Evolutionary conservation across 1,140 invertebrate species (phyloP).

Genomic region (Drosophila dunni): DNA sequence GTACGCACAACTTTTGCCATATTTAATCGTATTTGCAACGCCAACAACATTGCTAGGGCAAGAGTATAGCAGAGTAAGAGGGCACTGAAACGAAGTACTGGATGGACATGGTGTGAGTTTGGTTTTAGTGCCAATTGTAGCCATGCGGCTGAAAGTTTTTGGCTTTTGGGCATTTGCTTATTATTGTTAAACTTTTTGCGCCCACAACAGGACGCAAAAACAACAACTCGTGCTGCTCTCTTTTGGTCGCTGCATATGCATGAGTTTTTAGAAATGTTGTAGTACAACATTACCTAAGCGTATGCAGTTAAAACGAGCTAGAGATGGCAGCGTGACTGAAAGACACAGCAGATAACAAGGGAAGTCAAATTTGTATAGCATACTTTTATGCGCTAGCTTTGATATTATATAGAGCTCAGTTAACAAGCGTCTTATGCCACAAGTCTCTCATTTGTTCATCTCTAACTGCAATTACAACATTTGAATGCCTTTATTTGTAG

Average conservation of each 20-base stretch:
- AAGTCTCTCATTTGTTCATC: constrained; percentile 20
- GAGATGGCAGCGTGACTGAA: constrained; percentile 40
- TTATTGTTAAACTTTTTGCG: constrained; percentile 81
- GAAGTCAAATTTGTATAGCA: neutral
- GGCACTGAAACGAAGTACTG: neutral
- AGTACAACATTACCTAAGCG: constrained; percentile 60
- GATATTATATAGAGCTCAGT: too few species aligned
- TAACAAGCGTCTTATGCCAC: too few species aligned
- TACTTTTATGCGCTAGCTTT: constrained; percentile 1
- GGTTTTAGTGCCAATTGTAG: constrained; percentile 58
- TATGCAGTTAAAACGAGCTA: constrained; percentile 42
- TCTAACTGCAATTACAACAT: constrained; percentile 20
- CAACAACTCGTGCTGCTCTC: constrained; percentile 40
- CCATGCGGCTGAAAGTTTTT: constrained; percentile 57
- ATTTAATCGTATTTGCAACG: constrained; percentile 77
- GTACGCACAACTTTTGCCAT: constrained; percentile 82
- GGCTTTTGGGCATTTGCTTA: constrained; percentile 78
- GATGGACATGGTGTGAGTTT: constrained; percentile 1
- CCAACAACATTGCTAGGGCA: constrained; percentile 49
- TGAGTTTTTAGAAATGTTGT: constrained; percentile 62
- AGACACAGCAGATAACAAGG: too few species aligned
- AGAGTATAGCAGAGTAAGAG: neutral
- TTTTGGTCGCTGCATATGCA: constrained; percentile 54
- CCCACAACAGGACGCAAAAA: constrained; percentile 56
- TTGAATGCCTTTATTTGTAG: constrained; percentile 41